These are phyloP conservation scores for Crocuta crocuta DNA, from an alignment of 2,113 vertebrate genomes.

Conservation along the genomic window DNA sequence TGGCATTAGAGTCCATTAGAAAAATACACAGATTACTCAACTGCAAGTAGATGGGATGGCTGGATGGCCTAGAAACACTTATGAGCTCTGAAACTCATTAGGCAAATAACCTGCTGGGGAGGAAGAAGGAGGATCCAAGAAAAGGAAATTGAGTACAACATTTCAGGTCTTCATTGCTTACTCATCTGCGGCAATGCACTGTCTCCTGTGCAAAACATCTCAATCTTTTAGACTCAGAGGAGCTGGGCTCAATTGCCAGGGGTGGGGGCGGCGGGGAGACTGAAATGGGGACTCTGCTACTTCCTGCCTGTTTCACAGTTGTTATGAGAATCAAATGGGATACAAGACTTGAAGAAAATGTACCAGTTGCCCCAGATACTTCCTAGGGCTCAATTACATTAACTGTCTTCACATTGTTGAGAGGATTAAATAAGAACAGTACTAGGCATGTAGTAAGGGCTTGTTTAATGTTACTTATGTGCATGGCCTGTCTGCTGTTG, in stretches of 20 bases:
- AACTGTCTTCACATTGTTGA: background rate
- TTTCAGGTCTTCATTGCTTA: background rate
- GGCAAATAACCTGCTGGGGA: background rate
- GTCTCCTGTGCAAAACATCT: background rate
- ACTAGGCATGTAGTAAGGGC: background rate
- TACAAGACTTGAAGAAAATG: background rate
- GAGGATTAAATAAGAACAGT: background rate
- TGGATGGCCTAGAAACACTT: background rate
- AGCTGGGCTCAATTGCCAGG: background rate
- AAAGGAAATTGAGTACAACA: background rate
- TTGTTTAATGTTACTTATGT: too few species aligned
- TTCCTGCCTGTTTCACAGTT: background rate
- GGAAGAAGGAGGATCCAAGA: too few species aligned
- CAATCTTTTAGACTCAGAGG: background rate
- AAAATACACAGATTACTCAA: constrained; percentile 27
- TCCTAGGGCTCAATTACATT: background rate
- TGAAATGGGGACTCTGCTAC: background rate
- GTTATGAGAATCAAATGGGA: background rate
- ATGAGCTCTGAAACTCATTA: background rate
- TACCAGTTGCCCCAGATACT: background rate
- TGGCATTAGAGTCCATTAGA: constrained; percentile 16
- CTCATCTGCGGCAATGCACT: background rate
- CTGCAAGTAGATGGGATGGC: background rate
- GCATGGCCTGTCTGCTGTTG: background rate
- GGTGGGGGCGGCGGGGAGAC: background rate